Evolutionary conservation across 2,113 vertebrate genomes (phyloP).

Genomic region (Ahaetulla prasina): DNA sequence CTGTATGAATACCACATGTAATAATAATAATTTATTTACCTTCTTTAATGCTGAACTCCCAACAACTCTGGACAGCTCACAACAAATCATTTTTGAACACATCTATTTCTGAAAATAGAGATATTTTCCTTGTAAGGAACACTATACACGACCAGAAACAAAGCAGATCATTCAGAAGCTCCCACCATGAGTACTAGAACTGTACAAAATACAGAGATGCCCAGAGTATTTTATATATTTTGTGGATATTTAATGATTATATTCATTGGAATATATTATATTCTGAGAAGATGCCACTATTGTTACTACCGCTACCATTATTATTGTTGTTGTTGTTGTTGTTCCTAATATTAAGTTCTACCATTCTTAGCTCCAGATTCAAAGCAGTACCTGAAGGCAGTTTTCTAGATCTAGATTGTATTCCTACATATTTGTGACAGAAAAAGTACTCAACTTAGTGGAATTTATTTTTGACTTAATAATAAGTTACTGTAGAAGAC

Average conservation of each 20-base stretch:
- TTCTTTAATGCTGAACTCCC: not conserved
- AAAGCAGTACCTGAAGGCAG: not conserved
- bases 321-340: not conserved
- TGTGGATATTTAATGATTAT: not conserved
- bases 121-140: not conserved
- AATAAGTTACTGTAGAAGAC: not conserved
- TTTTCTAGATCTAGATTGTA: not conserved
- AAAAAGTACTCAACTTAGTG: not conserved
- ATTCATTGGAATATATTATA: not conserved
- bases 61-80: not conserved
- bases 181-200: not conserved
- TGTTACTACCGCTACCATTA: not conserved
- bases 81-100: not conserved
- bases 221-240: not conserved
- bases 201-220: not conserved
- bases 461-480: not conserved
- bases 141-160: not conserved
- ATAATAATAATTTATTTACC: not conserved
- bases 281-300: not conserved
- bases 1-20: rapidly evolving
- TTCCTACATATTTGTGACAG: too few relatives aligned
- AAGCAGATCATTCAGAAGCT: not conserved
- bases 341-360: not conserved
- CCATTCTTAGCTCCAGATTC: too few relatives aligned
- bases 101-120: conserved; percentile 6